phyloP scores from a whole-genome alignment of 2,797 vertebrate genomes.

The Chloroceryle amazona region DNA sequence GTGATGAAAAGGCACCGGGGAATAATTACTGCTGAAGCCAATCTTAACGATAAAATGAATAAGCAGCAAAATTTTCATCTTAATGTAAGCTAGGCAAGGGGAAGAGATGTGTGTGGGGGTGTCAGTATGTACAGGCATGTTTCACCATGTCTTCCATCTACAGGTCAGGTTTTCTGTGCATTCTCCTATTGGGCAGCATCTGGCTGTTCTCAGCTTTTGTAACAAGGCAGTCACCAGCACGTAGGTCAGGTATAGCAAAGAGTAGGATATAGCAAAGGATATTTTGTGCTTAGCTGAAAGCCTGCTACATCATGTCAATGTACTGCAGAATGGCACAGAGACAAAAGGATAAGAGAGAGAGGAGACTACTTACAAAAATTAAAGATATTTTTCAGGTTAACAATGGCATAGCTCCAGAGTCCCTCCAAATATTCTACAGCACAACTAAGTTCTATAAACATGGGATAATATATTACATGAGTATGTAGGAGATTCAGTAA shows the following conservation, averaged over 20 bases:
- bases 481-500: not conserved
- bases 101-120: not conserved
- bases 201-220: not conserved
- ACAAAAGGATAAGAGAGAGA: not conserved
- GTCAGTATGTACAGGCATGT: not conserved
- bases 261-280: not conserved
- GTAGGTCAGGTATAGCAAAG: not conserved
- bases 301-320: not conserved
- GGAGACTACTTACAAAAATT: not conserved
- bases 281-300: not conserved
- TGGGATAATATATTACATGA: not conserved
- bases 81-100: not conserved
- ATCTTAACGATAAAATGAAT: not conserved
- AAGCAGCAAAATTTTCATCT: not conserved
- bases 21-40: not conserved
- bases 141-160: not conserved
- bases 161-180: not conserved
- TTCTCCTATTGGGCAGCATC: not conserved
- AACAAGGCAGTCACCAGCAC: not conserved
- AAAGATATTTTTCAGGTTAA: constrained; percentile 21
- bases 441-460: not conserved
- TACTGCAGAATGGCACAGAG: not conserved
- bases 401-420: not conserved
- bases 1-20: not conserved
- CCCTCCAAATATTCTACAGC: not conserved